Evolutionary conservation across 2,888 invertebrate genomes (phyloP), one percentile per base, ranked within the genome.

Genomic region (Omphaloscelis lunosa): DNA sequence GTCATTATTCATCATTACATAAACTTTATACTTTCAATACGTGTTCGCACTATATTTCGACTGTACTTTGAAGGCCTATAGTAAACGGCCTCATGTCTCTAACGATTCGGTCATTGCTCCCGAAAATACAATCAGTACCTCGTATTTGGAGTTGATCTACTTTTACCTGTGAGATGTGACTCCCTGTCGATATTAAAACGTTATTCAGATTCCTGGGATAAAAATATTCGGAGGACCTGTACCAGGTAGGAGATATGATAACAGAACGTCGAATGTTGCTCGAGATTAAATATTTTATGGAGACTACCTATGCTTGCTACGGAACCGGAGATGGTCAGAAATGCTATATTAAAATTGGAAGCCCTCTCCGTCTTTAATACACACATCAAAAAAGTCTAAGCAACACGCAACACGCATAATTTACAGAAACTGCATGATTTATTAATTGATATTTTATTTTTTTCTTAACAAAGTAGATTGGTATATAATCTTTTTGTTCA

Each of bases 181-280:
- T 82, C 61, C 59, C 45, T 68, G 78, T 51, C 72, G 72, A 84
- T 85, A 82, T 82, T 79, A 82, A 85, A 85, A 75, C 69, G 79
- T 75, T 75, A 82, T 77, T 77, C 59, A 77, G 77, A 86, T 85
- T 69, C 66, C 65, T 67, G 67, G 77, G 45, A 63, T 72, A 63
- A 72, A 80, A 72, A 81, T 77, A 73, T 70, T 71, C 63, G 67
- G 27, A 56, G 20, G 79, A 70, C 53, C 75, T 59, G 59, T 56
- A 74, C 71, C 39, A 63, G 63, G 59, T 68, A 70, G 58, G 59
- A 79, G 39, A 74, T 77, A 79, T 56, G 81, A 71, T 70, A 69
- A 86, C 85, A 69, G 58, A 72, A 56, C 41, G 73, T 56, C 58
- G 82, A 58, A 77, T 61, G 53, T 72, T 61, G 71, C 45, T 65